A percentile compares a stretch with the other conserved stretches of the same genome.
Evolutionary conservation across 2,113 vertebrate species (phyloP).

Genomic region (Nothocercus julius): DNA sequence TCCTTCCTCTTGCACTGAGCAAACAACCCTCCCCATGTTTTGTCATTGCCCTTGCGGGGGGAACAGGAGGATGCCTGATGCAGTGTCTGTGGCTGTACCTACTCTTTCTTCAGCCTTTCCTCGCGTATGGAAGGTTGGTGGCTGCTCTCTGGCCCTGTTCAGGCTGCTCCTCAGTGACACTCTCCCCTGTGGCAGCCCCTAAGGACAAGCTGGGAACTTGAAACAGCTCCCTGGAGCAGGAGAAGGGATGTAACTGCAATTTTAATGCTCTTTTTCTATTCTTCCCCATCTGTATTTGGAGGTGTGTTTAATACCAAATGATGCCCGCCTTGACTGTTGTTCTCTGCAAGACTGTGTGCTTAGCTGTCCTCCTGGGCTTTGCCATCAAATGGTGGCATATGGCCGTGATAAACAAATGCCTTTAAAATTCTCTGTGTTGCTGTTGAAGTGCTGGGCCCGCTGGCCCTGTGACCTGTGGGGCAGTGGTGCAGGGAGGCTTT

Average conservation of each 20-base stretch:
- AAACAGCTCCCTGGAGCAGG: not conserved
- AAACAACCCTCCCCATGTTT: accelerated
- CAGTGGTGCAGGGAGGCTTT: accelerated
- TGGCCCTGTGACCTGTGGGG: not conserved
- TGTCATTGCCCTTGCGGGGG: not conserved
- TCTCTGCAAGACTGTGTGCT: not conserved
- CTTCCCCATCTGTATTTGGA: not conserved
- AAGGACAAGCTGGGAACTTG: not conserved
- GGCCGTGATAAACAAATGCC: not conserved
- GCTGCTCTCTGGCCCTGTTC: not conserved
- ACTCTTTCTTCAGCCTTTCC: not conserved
- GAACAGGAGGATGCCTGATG: not conserved
- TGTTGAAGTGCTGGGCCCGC: not conserved
- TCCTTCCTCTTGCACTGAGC: not conserved
- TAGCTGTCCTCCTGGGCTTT: slow-evolving; percentile 46
- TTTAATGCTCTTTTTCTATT: slow-evolving; percentile 35
- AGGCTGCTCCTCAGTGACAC: not conserved
- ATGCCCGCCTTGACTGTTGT: slow-evolving; percentile 14
- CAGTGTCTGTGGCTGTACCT: not conserved
- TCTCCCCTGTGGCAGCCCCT: not conserved
- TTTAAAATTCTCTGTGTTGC: not conserved
- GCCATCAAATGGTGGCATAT: not conserved
- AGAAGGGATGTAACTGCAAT: not conserved
- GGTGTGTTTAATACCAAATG: not conserved
- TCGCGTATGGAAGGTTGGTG: accelerated